Evolutionary conservation across 2,113 vertebrate species (phyloP), one percentile per base, ranked within the genome.

Genomic region (Rhinolophus sinicus): DNA sequence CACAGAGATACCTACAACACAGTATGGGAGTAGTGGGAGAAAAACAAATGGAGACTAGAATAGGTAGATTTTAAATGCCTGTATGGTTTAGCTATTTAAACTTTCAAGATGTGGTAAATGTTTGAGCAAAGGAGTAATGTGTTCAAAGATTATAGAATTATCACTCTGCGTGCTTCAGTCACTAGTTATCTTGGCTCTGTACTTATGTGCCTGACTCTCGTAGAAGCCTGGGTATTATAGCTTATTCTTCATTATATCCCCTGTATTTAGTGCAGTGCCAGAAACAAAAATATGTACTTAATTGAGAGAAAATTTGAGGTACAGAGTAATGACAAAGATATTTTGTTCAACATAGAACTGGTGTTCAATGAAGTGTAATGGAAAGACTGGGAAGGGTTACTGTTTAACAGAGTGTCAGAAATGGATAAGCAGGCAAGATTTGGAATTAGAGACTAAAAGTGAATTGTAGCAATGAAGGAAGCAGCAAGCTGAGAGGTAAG

Each of bases 301-400:
- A 91, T 56, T 78, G 73, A 64, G 52, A 80, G 83, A 78, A 87
- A 75, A 88, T 21, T 90, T 88, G 78, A 87, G n/a, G 14, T 52
- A 44, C 38, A 69, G 12, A 70, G 24, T 94, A 64, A 69, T 69
- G 92, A 38, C 6, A 60, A 44, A 65, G 50, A 50, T 22, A 47
- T 54, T 88, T 93, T 93, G 40, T 93, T 95, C 7, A 72, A 13
- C 28, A 3, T 13, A 56, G 64, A 85, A 38, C n/a, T 73, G 7
- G 19, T 91, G 5, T 86, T 80, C 72, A 82, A 28, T 83, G 88
- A 85, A 64, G 7, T 81, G 15, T 50, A 28, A 8, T 78, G 56
- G 62, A 50, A 72, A 50, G 56, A 24, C 40, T 70, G 13, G 58
- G 26, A 83, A 64, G 33, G 35, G 35, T 89, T 62, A 22, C 13